Conservation (phyloP, 2,797 vertebrate genomes). For the Neostethus bicornis region DNA sequence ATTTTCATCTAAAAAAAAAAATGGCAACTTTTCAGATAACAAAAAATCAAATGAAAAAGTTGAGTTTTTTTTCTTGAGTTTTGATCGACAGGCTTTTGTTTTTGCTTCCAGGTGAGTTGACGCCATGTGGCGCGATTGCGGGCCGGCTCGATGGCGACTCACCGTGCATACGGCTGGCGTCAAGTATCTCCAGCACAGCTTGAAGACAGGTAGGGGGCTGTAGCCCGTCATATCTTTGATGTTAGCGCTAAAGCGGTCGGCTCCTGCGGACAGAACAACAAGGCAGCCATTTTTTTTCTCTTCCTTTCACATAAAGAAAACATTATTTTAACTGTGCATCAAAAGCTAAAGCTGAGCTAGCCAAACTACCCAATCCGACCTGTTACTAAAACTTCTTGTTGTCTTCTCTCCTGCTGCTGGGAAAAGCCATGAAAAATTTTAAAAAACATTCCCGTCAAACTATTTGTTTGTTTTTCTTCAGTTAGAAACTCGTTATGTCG, state of each 20-base stretch:
- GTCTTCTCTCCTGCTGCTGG: slow-evolving; percentile 16
- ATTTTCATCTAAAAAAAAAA: too few species aligned
- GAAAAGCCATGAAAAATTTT: slow-evolving; percentile 41
- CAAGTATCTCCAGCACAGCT: slow-evolving; percentile 79
- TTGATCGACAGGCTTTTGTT: slow-evolving; percentile 6
- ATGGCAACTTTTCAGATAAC: too few species aligned
- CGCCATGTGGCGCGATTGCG: slow-evolving; percentile 17
- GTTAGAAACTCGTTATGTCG: too few species aligned
- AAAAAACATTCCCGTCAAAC: background rate
- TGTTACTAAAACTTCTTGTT: too few species aligned
- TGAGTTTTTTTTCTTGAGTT: background rate
- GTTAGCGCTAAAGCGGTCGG: slow-evolving; percentile 74
- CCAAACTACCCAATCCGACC: too few species aligned
- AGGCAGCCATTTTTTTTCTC: background rate
- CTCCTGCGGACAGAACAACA: slow-evolving; percentile 61
- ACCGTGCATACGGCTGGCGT: slow-evolving; percentile 77
- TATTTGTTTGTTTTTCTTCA: too few species aligned
- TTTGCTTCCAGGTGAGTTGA: slow-evolving; percentile 17
- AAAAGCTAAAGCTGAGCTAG: too few species aligned
- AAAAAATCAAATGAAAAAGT: too few species aligned
- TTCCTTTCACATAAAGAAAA: background rate
- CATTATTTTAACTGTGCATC: background rate
- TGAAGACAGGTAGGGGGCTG: slow-evolving; percentile 65
- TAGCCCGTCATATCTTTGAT: slow-evolving; percentile 78
- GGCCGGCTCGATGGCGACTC: slow-evolving; percentile 49